Percentiles rank a stretch among this genome's conserved stretches.
Evolutionary conservation across 2,113 vertebrate genomes (phyloP).

Genomic region (Sinocyclocheilus grahami): DNA sequence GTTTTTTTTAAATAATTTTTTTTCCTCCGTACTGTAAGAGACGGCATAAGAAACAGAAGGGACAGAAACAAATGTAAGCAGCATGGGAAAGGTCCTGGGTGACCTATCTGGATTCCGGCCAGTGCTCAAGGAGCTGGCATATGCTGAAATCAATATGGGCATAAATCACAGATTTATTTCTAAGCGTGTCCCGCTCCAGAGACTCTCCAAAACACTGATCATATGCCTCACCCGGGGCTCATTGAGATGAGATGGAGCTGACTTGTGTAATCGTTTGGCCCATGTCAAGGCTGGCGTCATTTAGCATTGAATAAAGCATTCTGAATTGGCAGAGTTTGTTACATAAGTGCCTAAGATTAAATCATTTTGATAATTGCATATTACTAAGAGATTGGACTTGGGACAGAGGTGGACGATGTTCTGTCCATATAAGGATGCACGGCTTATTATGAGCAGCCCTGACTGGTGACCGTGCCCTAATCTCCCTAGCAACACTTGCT

Average conservation of each 20-base stretch:
- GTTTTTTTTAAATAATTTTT: background rate
- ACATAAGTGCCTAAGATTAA: constrained; percentile 10
- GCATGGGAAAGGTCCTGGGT: background rate
- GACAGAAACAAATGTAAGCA: background rate
- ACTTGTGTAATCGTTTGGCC: background rate
- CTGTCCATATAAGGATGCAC: background rate
- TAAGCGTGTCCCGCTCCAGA: background rate
- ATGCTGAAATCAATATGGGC: constrained; percentile 40
- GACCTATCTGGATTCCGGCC: background rate
- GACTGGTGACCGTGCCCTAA: background rate
- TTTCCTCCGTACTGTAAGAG: background rate
- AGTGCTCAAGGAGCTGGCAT: constrained; percentile 25
- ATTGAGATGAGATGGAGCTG: background rate
- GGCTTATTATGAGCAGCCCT: background rate
- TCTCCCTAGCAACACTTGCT: background rate
- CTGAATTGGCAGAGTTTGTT: background rate
- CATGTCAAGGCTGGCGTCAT: background rate
- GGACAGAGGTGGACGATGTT: background rate
- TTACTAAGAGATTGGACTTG: background rate
- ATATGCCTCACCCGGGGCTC: background rate
- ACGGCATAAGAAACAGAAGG: background rate
- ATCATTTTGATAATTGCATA: background rate
- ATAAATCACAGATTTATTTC: constrained; percentile 1
- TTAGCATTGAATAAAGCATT: background rate
- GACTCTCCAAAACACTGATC: background rate